A percentile compares a stretch with the other conserved stretches of the same genome.
phyloP scores from a whole-genome alignment of 2,888 invertebrate genomes.

The Mesodorylaimus sp. region DNA sequence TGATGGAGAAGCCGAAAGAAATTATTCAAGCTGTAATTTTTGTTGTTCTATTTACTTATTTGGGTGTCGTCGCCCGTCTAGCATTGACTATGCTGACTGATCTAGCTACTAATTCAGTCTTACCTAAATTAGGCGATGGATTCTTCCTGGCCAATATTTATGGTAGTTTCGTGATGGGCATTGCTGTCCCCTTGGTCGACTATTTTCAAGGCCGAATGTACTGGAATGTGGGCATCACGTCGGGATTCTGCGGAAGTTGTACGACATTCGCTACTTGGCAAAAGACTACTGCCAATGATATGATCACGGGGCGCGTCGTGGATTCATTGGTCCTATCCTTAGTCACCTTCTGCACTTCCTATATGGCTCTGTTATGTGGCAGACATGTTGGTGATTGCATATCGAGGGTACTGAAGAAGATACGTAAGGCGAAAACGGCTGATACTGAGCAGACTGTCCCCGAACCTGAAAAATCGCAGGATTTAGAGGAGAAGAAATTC shows the following conservation, averaged over 20 bases:
- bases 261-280: constrained; percentile 5
- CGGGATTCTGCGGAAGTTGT: constrained; percentile 6
- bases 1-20: no score
- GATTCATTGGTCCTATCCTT: neutral
- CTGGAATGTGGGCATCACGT: neutral
- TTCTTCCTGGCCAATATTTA: neutral
- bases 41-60: constrained; percentile 5
- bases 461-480: no score
- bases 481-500: no score
- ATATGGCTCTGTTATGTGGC: neutral
- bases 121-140: neutral
- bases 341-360: neutral
- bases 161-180: neutral
- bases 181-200: neutral
- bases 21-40: no score
- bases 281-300: neutral
- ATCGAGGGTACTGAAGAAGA: no score
- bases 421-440: no score
- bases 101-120: neutral
- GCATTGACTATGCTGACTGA: neutral
- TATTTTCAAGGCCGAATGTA: neutral
- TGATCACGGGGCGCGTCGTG: neutral
- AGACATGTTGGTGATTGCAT: no score
- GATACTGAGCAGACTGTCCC: no score
- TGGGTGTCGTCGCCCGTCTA: neutral